Evolutionary conservation across 2,888 invertebrate genomes (phyloP).

Genomic region (Xiphydria camelus): DNA sequence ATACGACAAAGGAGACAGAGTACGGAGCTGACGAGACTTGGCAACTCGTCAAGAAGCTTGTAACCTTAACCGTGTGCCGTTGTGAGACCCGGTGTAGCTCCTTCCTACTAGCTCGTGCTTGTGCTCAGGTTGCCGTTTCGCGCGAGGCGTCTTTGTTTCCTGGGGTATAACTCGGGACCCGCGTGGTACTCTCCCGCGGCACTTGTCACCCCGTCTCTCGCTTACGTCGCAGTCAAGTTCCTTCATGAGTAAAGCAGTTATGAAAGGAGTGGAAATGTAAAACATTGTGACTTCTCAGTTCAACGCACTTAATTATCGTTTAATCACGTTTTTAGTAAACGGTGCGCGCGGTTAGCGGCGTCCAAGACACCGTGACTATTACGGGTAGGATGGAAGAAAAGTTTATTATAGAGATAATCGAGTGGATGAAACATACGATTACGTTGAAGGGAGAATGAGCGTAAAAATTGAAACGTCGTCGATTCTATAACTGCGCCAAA

Average conservation of each 20-base stretch:
- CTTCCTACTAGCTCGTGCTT: constrained; percentile 29
- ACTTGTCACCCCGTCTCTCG: constrained; percentile 24
- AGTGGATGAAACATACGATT: too few relatives aligned
- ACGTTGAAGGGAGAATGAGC: too few relatives aligned
- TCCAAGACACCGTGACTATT: too few relatives aligned
- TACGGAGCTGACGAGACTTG: constrained; percentile 47
- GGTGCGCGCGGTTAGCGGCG: too few relatives aligned
- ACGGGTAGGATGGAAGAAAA: too few relatives aligned
- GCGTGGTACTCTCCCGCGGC: constrained; percentile 32
- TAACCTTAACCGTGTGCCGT: constrained; percentile 51
- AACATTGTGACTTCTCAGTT: constrained; percentile 30
- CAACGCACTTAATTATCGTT: constrained; percentile 42
- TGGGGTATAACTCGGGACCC: constrained; percentile 31
- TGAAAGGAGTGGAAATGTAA: constrained; percentile 27
- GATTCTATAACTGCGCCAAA: too few relatives aligned
- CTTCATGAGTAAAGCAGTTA: constrained; percentile 18
- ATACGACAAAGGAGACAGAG: constrained; percentile 36
- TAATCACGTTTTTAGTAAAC: too few relatives aligned
- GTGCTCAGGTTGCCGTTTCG: constrained; percentile 31
- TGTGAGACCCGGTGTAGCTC: constrained; percentile 33
- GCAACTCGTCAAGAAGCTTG: constrained; percentile 57
- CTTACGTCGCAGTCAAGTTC: constrained; percentile 19
- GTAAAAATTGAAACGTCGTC: too few relatives aligned
- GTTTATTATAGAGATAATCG: too few relatives aligned
- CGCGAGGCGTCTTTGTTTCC: constrained; percentile 43